phyloP scores from a whole-genome alignment of 23 tunicate species.

The Styela plicata region DNA sequence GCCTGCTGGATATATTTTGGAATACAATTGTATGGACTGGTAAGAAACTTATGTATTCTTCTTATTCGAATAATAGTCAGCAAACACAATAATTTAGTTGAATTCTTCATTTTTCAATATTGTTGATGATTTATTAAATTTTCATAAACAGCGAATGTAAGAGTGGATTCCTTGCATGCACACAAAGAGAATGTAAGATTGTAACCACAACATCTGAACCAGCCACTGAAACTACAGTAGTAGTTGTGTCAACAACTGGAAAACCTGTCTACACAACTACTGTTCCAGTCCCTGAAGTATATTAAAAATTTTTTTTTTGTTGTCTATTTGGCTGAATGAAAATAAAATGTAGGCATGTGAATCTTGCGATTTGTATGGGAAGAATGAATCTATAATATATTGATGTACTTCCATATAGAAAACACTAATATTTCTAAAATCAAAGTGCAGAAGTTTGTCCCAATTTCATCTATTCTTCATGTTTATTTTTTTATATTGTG shows the following conservation, averaged over 20 bases:
- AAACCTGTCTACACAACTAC: constrained; percentile 20
- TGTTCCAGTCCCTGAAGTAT: constrained; percentile 1
- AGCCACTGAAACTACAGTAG: constrained; percentile 19
- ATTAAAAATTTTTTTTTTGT: no score
- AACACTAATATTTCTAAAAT: no score
- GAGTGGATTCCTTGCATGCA: constrained; percentile 39
- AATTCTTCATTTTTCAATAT: constrained; percentile 7
- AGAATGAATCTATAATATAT: no score
- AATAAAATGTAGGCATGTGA: no score
- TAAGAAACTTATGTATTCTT: constrained; percentile 15
- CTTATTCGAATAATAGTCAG: background rate
- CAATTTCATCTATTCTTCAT: no score
- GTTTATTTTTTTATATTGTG: no score
- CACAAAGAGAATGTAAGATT: constrained; percentile 33
- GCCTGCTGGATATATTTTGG: constrained; percentile 29
- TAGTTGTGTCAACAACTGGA: background rate
- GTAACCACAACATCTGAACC: background rate
- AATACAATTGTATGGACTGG: constrained; percentile 77
- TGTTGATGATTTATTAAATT: background rate
- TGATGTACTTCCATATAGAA: no score
- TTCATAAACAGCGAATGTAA: constrained; percentile 34
- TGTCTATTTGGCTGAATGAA: no score
- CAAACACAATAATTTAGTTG: no score
- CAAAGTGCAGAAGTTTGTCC: no score
- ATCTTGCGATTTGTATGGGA: no score